Base-by-base conservation (phyloP, 1,140 invertebrate genomes). In the Drosophila bifasciata region DNA sequence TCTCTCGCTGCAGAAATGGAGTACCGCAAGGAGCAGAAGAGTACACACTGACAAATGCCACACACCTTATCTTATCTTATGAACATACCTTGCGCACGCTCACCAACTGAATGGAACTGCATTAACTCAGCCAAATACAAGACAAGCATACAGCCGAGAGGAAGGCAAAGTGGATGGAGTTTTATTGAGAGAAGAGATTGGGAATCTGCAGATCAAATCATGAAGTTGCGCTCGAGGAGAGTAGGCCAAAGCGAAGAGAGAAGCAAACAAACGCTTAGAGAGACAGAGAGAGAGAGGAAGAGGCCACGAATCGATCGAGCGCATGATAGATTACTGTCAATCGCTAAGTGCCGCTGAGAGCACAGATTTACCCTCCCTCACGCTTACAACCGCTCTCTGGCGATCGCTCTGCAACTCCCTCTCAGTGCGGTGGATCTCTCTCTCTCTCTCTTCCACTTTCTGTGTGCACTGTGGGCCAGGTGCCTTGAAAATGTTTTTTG, bases 301-400 rank as follows among this genome's bases (percentile, higher is more conserved):
- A 43, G 73, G 59, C 79, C 71, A n/a, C n/a, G n/a, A 76, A 79
- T 76, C 58, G 79, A 58, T 68, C 60, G 50, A n/a, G n/a, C 44
- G 55, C 40, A 58, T 76, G 62, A 75, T 75, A 72, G 53, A 76
- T 76, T 60, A 66, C 53, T 32, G 32, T 43, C 71, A 17, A 13
- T 16, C 16, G 39, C 11, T n/a, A 17, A 43, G 55, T 23, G 43
- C 21, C 55, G 64, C 21, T 51, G 64, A 60, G 50, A 62, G 50
- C 36, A 39, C 49, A 57, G 56, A 62, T 53, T 64, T 52, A 53
- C 45, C 39, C 59, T 21, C 45, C 39, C 59, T 21, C 19, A 21
- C 19, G 19, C 19, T 3, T 21, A 21, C 40, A 4, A 41, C 25
- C 25, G 40, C 52, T 73, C 19, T 23, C 23, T n/a, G 9, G 9